phyloP scores from a whole-genome alignment of 2,888 invertebrate genomes.

The Pristionchus japonicus region DNA sequence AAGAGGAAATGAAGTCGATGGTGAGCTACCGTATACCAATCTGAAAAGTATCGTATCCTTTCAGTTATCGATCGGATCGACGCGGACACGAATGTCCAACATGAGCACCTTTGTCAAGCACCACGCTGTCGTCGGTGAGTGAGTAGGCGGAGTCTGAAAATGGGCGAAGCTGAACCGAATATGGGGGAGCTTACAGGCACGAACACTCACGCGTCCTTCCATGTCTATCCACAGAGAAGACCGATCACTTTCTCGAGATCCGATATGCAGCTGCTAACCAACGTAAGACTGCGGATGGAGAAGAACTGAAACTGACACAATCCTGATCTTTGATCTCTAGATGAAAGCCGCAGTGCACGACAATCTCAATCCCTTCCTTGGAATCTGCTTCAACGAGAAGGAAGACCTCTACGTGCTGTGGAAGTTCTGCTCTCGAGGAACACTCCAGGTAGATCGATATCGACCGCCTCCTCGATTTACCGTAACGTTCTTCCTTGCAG shows the following conservation, averaged over 20 bases:
- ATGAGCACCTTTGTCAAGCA: slow-evolving; percentile 72
- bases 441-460: slow-evolving; percentile 56
- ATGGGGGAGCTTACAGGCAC: slow-evolving; percentile 46
- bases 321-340: slow-evolving; percentile 64
- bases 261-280: slow-evolving; percentile 64
- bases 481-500: slow-evolving; percentile 72
- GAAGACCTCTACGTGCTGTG: slow-evolving; percentile 72
- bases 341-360: slow-evolving; percentile 94
- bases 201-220: slow-evolving; percentile 73
- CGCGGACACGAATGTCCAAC: slow-evolving; percentile 71
- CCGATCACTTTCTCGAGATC: slow-evolving; percentile 67
- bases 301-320: neutral
- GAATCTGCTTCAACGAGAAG: slow-evolving; percentile 77
- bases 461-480: neutral
- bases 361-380: slow-evolving; percentile 96
- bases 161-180: neutral
- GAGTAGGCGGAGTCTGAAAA: neutral
- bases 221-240: slow-evolving; percentile 70
- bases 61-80: slow-evolving; percentile 70
- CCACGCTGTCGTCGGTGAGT: slow-evolving; percentile 70
- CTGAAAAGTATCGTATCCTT: neutral
- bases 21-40: slow-evolving; percentile 47
- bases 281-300: slow-evolving; percentile 49
- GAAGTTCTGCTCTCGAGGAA: slow-evolving; percentile 74
- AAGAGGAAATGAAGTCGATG: slow-evolving; percentile 74